Evolutionary conservation across 2,888 invertebrate species (phyloP).

Genomic region (Lasioglossum zephyrum): DNA sequence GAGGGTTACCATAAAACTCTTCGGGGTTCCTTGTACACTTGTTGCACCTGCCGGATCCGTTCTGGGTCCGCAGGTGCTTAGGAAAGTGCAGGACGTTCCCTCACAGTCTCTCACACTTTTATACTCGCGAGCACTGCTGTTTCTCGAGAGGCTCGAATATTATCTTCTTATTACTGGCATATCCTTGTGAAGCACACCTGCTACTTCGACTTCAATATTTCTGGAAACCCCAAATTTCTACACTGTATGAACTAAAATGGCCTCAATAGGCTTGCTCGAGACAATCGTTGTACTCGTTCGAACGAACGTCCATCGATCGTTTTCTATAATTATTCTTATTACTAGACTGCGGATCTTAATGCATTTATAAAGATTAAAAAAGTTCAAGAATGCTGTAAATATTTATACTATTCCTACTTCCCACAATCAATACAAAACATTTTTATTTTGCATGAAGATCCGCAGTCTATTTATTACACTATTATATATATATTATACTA

Average conservation of each 20-base stretch:
- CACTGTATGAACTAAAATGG: background rate
- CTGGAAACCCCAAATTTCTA: slow-evolving; percentile 9
- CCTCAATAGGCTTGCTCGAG: background rate
- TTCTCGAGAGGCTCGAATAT: slow-evolving; percentile 48
- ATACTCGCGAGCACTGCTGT: slow-evolving; percentile 34
- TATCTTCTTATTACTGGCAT: slow-evolving; percentile 41
- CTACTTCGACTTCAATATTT: background rate
- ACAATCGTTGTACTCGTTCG: too few relatives aligned
- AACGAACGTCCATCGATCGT: background rate
- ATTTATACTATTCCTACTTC: too few relatives aligned
- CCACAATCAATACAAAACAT: too few relatives aligned
- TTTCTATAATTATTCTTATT: background rate
- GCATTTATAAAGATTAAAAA: too few relatives aligned
- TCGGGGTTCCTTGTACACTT: slow-evolving; percentile 37
- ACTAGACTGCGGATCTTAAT: too few relatives aligned
- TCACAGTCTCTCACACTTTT: slow-evolving; percentile 43
- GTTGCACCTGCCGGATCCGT: slow-evolving; percentile 67
- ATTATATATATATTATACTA: too few relatives aligned
- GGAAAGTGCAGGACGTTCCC: slow-evolving; percentile 56
- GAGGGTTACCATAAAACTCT: slow-evolving; percentile 41
- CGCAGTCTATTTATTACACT: too few relatives aligned
- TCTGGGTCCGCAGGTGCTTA: slow-evolving; percentile 67
- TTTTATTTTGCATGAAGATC: too few relatives aligned
- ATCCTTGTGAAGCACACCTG: slow-evolving; percentile 38
- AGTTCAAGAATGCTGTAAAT: too few relatives aligned